These are phyloP conservation scores for Mastomys coucha DNA, from an alignment of 2,113 vertebrate genomes.

Conservation along the genomic window DNA sequence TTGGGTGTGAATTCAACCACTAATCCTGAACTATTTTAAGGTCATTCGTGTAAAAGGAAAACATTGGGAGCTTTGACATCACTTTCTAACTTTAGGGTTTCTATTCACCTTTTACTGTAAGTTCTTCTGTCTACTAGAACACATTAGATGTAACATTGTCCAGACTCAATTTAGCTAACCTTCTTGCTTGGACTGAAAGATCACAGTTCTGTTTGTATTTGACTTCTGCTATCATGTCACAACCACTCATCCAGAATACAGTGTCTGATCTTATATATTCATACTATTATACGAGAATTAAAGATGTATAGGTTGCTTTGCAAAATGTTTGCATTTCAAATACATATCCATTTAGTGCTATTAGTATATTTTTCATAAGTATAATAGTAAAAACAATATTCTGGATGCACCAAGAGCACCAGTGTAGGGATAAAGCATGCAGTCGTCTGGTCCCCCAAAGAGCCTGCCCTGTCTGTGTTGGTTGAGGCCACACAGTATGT, in stretches of 20 bases:
- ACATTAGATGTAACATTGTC: neutral
- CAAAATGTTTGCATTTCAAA: conserved; percentile 75
- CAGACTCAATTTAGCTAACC: neutral
- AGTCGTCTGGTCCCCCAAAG: conserved; percentile 21
- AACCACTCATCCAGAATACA: conserved; percentile 39
- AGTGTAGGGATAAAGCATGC: conserved; percentile 77
- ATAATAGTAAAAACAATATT: conserved; percentile 71
- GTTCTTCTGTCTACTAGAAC: neutral
- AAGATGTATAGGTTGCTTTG: conserved; percentile 72
- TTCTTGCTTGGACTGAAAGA: neutral
- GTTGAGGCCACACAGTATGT: conserved; percentile 52
- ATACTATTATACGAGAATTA: conserved; percentile 70
- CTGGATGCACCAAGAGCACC: conserved; percentile 66
- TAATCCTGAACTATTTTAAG: neutral
- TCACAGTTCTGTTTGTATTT: conserved; percentile 59
- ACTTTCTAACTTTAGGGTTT: neutral
- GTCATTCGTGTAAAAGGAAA: neutral
- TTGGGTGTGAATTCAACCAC: neutral
- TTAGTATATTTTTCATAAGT: conserved; percentile 75
- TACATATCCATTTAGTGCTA: conserved; percentile 65
- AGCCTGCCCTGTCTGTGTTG: neutral
- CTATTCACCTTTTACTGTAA: neutral
- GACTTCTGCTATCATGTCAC: conserved; percentile 63
- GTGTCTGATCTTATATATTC: conserved; percentile 53
- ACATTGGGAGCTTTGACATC: neutral